Conservation (phyloP, 2,113 vertebrate species). For the Caretta caretta region DNA sequence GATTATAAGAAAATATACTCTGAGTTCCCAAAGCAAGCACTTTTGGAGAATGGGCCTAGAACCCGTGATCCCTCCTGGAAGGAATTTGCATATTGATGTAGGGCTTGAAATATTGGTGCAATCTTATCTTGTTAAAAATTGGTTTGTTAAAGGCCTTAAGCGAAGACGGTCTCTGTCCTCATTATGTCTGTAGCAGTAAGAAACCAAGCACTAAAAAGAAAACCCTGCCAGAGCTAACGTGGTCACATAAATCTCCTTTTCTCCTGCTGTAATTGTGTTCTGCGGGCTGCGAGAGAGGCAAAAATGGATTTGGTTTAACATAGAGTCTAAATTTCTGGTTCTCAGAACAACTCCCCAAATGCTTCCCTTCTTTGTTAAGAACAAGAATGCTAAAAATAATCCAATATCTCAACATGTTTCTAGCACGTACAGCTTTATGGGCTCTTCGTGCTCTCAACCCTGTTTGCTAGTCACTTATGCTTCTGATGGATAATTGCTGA, state of each 20-base stretch:
- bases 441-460: constrained; percentile 27
- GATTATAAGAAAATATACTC: rapidly evolving
- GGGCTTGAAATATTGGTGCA: background rate
- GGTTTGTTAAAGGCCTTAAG: background rate
- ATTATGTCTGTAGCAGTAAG: background rate
- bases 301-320: constrained; percentile 43
- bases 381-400: background rate
- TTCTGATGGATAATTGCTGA: constrained; percentile 32
- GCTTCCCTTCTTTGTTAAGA: constrained; percentile 12
- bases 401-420: constrained; percentile 22
- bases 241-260: background rate
- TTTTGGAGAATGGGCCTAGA: background rate
- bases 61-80: background rate
- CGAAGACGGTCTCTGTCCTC: background rate
- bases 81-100: rapidly evolving
- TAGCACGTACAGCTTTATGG: constrained; percentile 32
- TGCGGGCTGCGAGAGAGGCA: background rate
- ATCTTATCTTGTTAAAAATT: background rate
- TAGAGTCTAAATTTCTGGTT: constrained; percentile 11
- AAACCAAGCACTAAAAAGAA: background rate
- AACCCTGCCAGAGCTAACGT: background rate
- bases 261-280: background rate
- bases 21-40: background rate
- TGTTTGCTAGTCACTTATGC: constrained; percentile 53
- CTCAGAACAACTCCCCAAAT: constrained; percentile 42